Evolutionary conservation across 1,140 invertebrate species (phyloP), one percentile per base, ranked within the genome.

Genomic region (Chlorops oryzae): DNA sequence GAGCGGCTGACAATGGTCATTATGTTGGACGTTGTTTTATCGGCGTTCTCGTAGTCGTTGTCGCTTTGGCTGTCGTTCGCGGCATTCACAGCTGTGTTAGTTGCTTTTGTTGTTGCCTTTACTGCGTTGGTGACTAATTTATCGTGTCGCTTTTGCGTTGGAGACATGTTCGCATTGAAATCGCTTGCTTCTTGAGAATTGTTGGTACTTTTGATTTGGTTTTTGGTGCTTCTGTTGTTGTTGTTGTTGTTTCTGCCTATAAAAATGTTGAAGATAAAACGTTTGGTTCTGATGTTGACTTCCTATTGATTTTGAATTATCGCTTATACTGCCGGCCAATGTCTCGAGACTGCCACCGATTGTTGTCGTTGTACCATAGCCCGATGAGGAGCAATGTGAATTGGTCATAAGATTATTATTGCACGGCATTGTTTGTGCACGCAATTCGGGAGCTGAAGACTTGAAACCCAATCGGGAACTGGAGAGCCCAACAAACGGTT

Each of bases 391-490:
- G 59, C 62, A 60, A 17, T 68, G 57, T 34, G 65, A 68, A 51
- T 69, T 63, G 53, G 63, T 69, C 56, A 64, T 64, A 47, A 64
- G 53, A n/a, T n/a, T n/a, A n/a, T n/a, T n/a, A 12, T 62, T 65
- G 34, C 62, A 59, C 53, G 64, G 45, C 50, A 62, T 65, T 32
- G 28, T n/a, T 32, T 47, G 46, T 32, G 61, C 61, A 47, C 65
- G 68, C 21, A 69, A 41, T 46, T 68, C 65, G 23, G 65, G 65
- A 10, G 65, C 62, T 20, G 65, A 68, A 37, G 65, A 63, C 37
- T 69, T 69, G 24, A 68, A 68, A 15, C 61, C 63, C 59, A 4
- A 64, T 49, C 61, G 63, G 41, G 58, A 59, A 32, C 54, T 65
- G 12, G 20, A 51, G 58, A n/a, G 59, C 54, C 22, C 59, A 15